phyloP scores from a whole-genome alignment of 2,113 vertebrate species.

The Charina bottae region DNA sequence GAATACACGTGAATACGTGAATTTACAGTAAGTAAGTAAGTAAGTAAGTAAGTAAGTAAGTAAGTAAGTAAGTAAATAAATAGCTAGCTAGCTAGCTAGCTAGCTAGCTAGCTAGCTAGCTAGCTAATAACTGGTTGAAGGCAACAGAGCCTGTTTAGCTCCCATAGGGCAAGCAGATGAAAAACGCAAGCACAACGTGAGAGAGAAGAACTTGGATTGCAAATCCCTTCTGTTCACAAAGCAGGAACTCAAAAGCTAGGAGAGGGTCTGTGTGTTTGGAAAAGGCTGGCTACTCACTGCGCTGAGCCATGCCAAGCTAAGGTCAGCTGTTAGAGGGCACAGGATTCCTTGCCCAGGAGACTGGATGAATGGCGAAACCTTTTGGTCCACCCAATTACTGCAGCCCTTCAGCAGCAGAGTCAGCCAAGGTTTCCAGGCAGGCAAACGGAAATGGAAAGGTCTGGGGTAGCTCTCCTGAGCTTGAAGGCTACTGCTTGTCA shows the following conservation, averaged over 20 bases:
- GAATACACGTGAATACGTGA: too few species aligned
- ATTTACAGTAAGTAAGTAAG: too few species aligned
- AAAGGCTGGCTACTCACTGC: not conserved
- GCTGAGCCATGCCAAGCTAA: not conserved
- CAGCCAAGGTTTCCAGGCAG: not conserved
- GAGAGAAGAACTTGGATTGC: accelerated
- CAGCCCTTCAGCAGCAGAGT: too few species aligned
- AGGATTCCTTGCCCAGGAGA: not conserved
- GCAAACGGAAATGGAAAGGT: not conserved
- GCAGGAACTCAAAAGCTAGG: not conserved
- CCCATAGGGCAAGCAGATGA: not conserved
- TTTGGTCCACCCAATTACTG: not conserved
- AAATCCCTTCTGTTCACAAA: not conserved
- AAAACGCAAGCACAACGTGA: not conserved
- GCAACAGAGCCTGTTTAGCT: not conserved
- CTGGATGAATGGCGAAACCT: not conserved
- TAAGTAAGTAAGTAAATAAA: too few species aligned
- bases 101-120: too few species aligned
- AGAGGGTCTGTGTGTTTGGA: not conserved
- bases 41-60: too few species aligned
- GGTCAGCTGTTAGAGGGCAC: conserved; percentile 4
- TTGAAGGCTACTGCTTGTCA: not conserved
- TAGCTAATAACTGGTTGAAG: conserved; percentile 32
- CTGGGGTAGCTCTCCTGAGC: not conserved
- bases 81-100: too few species aligned